Conservation (phyloP, 2,888 invertebrate genomes). For the Nysson spinosus region DNA sequence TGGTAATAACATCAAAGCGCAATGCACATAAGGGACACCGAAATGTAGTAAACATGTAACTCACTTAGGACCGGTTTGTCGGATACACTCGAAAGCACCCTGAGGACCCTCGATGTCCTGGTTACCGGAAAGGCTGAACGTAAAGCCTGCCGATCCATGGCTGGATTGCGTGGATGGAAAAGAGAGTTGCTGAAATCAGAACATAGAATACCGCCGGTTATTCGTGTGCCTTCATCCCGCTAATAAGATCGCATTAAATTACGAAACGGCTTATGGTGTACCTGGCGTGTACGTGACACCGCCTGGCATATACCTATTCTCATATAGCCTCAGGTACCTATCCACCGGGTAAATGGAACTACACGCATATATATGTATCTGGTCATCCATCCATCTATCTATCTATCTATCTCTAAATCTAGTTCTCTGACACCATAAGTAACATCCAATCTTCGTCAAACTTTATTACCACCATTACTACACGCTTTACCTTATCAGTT, state of each 20-base stretch:
- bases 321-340: conserved; percentile 15
- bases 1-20: too few species aligned
- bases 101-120: conserved; percentile 90
- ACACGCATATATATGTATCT: conserved; percentile 27
- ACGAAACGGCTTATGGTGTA: conserved; percentile 52
- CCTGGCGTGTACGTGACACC: conserved; percentile 41
- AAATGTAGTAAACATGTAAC: conserved; percentile 28
- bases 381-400: conserved; percentile 20
- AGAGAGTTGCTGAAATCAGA: conserved; percentile 83
- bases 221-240: conserved; percentile 52
- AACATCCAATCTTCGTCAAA: conserved; percentile 20
- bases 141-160: conserved; percentile 82
- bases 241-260: conserved; percentile 62
- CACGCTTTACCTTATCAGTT: too few species aligned
- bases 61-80: conserved; percentile 81
- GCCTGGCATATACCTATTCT: conserved; percentile 20
- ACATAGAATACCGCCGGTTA: conserved; percentile 36
- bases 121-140: conserved; percentile 88
- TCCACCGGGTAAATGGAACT: conserved; percentile 15
- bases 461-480: too few species aligned
- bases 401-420: conserved; percentile 19
- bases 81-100: conserved; percentile 96
- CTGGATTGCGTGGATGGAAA: conserved; percentile 83
- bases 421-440: conserved; percentile 11
- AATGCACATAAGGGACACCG: neutral